A percentile compares a stretch with the other conserved stretches of the same genome.
Conservation (phyloP, 2,888 invertebrate species). For the Caenorhabditis sinica region DNA sequence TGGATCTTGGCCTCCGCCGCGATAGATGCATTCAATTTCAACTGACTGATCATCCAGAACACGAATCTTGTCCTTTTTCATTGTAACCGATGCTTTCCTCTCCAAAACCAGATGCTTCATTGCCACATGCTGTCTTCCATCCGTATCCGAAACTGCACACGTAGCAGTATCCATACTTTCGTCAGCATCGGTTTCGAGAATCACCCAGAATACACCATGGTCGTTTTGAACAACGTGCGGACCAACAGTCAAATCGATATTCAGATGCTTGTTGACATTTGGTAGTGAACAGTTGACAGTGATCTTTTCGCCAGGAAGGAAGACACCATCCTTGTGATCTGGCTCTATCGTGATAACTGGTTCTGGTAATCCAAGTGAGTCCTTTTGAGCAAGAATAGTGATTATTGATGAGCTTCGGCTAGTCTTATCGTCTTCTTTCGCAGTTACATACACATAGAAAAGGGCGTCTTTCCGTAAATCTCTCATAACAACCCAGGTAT, state of each 20-base stretch:
- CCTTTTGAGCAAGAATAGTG: slow-evolving; percentile 73
- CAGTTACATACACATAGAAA: slow-evolving; percentile 73
- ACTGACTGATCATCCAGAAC: slow-evolving; percentile 71
- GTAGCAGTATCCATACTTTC: slow-evolving; percentile 70
- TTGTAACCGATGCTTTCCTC: slow-evolving; percentile 42
- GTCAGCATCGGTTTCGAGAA: slow-evolving; percentile 66
- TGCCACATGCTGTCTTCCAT: slow-evolving; percentile 74
- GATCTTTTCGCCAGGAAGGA: slow-evolving; percentile 64
- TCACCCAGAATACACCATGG: slow-evolving; percentile 64
- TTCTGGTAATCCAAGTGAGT: slow-evolving; percentile 73
- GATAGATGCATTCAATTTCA: slow-evolving; percentile 70
- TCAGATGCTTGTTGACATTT: slow-evolving; percentile 54
- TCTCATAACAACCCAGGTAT: slow-evolving; percentile 72
- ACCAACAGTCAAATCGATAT: slow-evolving; percentile 70
- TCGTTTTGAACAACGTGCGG: slow-evolving; percentile 67
- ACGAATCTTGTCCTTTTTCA: slow-evolving; percentile 66
- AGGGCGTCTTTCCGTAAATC: slow-evolving; percentile 67
- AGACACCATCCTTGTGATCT: slow-evolving; percentile 64
- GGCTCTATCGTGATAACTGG: slow-evolving; percentile 67
- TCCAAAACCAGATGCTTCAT: slow-evolving; percentile 69
- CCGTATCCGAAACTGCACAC: slow-evolving; percentile 72
- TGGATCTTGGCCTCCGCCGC: slow-evolving; percentile 59
- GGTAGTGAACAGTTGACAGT: slow-evolving; percentile 66
- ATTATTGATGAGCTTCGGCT: slow-evolving; percentile 72
- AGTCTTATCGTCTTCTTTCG: slow-evolving; percentile 61